phyloP scores from a whole-genome alignment of 2,113 vertebrate species.

The Sitta europaea region DNA sequence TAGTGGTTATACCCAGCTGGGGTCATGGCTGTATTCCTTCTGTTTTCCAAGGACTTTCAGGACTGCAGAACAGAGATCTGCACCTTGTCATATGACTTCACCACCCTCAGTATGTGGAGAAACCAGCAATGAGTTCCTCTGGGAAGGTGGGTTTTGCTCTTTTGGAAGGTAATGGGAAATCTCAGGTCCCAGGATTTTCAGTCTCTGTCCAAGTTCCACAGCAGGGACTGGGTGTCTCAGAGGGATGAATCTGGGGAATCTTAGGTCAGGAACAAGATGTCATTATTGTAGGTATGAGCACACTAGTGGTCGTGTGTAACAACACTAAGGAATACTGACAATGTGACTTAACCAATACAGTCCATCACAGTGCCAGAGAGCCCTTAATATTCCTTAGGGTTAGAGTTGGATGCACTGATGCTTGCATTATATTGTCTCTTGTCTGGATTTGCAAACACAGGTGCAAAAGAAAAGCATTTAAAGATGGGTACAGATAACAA shows the following conservation, averaged over 20 bases:
- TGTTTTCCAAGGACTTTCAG: neutral
- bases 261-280: neutral
- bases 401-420: neutral
- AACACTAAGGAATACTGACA: neutral
- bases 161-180: neutral
- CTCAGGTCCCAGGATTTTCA: neutral
- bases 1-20: neutral
- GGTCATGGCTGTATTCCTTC: neutral
- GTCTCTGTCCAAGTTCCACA: neutral
- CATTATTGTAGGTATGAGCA: neutral
- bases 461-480: neutral
- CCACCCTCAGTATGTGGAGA: neutral
- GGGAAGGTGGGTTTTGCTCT: neutral
- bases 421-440: neutral
- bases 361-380: neutral
- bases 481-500: neutral
- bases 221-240: neutral
- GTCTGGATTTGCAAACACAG: neutral
- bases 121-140: neutral
- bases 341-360: neutral
- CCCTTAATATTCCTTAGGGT: neutral
- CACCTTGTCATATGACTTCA: neutral
- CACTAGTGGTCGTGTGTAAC: fast-evolving
- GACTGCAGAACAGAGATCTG: neutral
- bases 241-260: neutral